A percentile compares a stretch with the other conserved stretches of the same genome.
Evolutionary conservation across 1,140 invertebrate species (phyloP).

Genomic region (Anastatus disparis): DNA sequence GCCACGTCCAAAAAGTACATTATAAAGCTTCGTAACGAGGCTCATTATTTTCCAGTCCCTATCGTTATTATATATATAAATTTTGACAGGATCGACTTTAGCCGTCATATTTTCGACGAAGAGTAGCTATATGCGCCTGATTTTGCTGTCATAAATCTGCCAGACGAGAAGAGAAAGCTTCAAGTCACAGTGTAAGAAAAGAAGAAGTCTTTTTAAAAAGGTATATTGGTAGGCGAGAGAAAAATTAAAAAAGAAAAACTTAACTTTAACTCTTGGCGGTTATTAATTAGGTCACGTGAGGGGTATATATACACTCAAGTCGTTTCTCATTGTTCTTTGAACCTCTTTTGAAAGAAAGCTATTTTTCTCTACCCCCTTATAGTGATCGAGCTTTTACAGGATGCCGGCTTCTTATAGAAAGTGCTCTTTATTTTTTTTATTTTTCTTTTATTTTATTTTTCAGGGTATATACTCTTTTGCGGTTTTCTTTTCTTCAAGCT

Average conservation of each 20-base stretch:
- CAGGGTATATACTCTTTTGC: no score
- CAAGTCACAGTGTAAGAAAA: not conserved
- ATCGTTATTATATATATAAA: no score
- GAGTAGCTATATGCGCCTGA: not conserved
- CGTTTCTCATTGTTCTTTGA: constrained; percentile 25
- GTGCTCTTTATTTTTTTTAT: not conserved
- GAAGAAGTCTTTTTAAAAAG: no score
- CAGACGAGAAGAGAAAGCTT: not conserved
- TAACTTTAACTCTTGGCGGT: constrained; percentile 8
- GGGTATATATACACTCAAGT: not conserved
- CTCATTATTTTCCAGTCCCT: no score
- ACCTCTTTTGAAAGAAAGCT: constrained; percentile 6
- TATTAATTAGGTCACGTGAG: constrained; percentile 51
- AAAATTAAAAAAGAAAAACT: not conserved
- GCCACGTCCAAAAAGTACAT: no score
- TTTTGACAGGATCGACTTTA: no score
- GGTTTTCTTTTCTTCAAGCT: not conserved
- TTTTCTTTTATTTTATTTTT: no score
- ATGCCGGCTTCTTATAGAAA: no score
- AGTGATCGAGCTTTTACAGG: constrained; percentile 7
- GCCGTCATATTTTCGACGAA: no score
- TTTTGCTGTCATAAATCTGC: constrained; percentile 53
- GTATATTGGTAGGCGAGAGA: not conserved
- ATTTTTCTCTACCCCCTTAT: constrained; percentile 24
- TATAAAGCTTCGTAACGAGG: no score